Evolutionary conservation across 2,113 vertebrate species (phyloP), one percentile per base, ranked within the genome.

Genomic region (Ptilorrhoa leucosticta): DNA sequence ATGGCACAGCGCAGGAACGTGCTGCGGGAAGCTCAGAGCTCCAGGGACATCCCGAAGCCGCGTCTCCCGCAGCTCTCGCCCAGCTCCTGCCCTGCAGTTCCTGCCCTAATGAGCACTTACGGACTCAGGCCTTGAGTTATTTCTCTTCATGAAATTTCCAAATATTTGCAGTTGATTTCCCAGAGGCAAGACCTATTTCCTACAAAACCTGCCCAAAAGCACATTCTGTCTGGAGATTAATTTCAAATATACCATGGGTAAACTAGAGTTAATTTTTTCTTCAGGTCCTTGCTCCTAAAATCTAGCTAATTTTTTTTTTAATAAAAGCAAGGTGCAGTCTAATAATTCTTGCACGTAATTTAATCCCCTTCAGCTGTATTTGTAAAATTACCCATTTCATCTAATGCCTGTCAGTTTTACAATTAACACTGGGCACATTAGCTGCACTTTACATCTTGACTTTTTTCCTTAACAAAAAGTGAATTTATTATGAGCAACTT

Each of bases 321-420:
- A 95, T 96, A 94, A 93, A 96, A 95, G 45, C 80, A 91, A 94
- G 63, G 90, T 69, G n/a, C 57, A 73, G 77, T 63, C 81, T 89
- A 91, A 92, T 96, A 93, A 92, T 89, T 95, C 85, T 96, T 91
- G 35, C 58, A 65, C 6, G 26, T 94, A 72, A 95, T 90, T 96
- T 96, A 90, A 87, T 94, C 63, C 35, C 44, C 51, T 92, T 80
- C 47, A 80, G 69, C 65, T 89, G 30, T 80, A 72, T 87, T 88
- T 83, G 88, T 94, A 88, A 96, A 94, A 90, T 73, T 94, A 77
- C 83, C 61, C 65, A 37, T 94, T 96, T 84, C 35, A 72, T 94
- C 93, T 85, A 94, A 71, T 1, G 37, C 71, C 48, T 95, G 72
- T 84, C 87, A 96, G 51, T 89, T 95, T 92, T 95, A 60, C 72